Conservation (phyloP, 2,888 invertebrate species). For the Sisyra nigra region DNA sequence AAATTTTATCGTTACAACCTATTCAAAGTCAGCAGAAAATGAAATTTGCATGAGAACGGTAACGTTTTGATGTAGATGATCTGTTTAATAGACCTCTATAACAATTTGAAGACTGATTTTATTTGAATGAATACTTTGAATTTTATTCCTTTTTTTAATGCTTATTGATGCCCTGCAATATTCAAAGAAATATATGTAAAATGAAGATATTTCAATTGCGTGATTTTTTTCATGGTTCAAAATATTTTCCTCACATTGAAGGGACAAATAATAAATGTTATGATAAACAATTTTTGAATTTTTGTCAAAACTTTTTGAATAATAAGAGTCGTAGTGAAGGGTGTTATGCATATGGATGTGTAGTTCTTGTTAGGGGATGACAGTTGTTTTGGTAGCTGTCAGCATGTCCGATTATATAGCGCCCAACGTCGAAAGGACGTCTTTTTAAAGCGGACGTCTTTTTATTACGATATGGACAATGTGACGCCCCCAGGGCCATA, state of each 20-base stretch:
- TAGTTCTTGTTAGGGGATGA: constrained; percentile 18
- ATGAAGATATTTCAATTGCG: too few species aligned
- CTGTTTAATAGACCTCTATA: neutral
- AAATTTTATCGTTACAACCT: too few species aligned
- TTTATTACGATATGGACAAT: constrained; percentile 18
- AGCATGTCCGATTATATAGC: neutral
- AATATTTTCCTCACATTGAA: too few species aligned
- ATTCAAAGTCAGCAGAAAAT: neutral
- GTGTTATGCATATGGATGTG: constrained; percentile 15
- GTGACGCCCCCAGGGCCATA: constrained; percentile 22
- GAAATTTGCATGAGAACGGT: neutral
- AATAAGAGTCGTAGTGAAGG: constrained; percentile 1
- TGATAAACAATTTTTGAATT: neutral
- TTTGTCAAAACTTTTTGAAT: neutral
- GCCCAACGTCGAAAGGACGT: constrained; percentile 12
- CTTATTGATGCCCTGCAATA: neutral
- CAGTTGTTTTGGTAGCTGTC: constrained; percentile 22
- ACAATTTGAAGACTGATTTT: neutral
- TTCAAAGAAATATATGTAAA: too few species aligned
- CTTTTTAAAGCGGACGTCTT: constrained; percentile 21
- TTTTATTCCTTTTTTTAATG: neutral
- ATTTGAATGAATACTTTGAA: neutral
- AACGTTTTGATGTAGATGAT: neutral
- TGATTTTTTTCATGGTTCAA: too few species aligned
- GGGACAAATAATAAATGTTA: too few species aligned